Conservation (phyloP, 2,888 invertebrate species). For the Protodeltote pygarga region DNA sequence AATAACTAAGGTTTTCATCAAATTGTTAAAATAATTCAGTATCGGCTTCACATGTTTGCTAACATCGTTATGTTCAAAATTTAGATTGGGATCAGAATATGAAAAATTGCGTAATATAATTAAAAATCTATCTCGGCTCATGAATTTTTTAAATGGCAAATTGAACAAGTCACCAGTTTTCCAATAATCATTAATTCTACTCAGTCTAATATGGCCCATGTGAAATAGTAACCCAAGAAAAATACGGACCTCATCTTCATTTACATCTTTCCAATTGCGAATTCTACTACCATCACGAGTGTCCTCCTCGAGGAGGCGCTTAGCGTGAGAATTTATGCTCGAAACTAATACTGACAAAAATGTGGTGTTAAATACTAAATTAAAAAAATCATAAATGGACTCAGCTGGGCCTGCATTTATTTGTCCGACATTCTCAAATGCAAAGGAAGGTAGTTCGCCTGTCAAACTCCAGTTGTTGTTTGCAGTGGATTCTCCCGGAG, state of each 20-base stretch:
- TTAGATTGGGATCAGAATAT: background rate
- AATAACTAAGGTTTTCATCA: background rate
- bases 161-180: background rate
- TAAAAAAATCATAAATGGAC: no score
- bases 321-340: no score
- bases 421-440: no score
- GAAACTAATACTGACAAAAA: no score
- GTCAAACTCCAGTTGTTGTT: no score
- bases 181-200: slow-evolving; percentile 5
- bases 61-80: background rate
- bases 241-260: background rate
- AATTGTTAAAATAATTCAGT: slow-evolving; percentile 1
- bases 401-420: no score
- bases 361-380: no score
- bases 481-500: no score
- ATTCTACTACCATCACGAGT: slow-evolving; percentile 6
- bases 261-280: background rate
- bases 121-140: slow-evolving; percentile 4
- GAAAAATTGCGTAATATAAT: slow-evolving; percentile 3
- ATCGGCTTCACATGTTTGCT: slow-evolving; percentile 2
- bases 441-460: no score
- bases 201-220: slow-evolving; percentile 4
- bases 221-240: slow-evolving; percentile 3
- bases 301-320: no score
- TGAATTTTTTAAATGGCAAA: background rate